Base-by-base conservation (phyloP, 1,140 invertebrate genomes). In the Drosophila lacertosa region DNA sequence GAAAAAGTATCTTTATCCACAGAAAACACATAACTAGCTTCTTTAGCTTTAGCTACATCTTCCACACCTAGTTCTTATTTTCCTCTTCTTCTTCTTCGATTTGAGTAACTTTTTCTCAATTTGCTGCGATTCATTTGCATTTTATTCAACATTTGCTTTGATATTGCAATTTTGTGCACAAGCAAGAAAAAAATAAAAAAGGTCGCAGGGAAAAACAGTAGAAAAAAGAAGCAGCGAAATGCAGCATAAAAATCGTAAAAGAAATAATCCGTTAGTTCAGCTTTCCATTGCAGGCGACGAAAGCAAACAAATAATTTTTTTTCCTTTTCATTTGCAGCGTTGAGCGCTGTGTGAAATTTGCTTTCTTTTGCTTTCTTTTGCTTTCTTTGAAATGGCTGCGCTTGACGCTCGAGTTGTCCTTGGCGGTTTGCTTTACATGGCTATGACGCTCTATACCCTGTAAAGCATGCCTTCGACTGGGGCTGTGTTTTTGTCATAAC, bases 271-370 rank as follows among this genome's bases (percentile, higher is more conserved):
- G 47, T 66, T 22, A 45, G 32, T 66, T 47, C 2, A 59, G 54
- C 45, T 71, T 71, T 71, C 63, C 54, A 37, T 45, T 29, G 53
- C 63, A 71, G 68, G 48, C 60, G 53, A 65, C 40, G 60, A 48
- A 44, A 16, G 51, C 63, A 66, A 66, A 66, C 63, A 72, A 73
- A 60, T 68, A 55, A 73, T 68, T 68, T 68, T 68, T 68, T 72
- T 67, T 67, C 37, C 63, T 67, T 73, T 67, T 73, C 63, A 66
- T 71, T 71, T 71, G 63, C 63, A 71, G 65, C 18, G 44, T 18
- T 18, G 50, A 15, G 51, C 29, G 51, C 58, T 68, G 65, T 62
- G 64, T 57, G 50, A 50, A 58, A 58, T 45, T 57, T n/a, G n/a
- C n/a, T n/a, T n/a, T n/a, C n/a, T n/a, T n/a, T n/a, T n/a, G n/a